phyloP scores from a whole-genome alignment of 2,797 vertebrate genomes.

The Echeneis naucrates region DNA sequence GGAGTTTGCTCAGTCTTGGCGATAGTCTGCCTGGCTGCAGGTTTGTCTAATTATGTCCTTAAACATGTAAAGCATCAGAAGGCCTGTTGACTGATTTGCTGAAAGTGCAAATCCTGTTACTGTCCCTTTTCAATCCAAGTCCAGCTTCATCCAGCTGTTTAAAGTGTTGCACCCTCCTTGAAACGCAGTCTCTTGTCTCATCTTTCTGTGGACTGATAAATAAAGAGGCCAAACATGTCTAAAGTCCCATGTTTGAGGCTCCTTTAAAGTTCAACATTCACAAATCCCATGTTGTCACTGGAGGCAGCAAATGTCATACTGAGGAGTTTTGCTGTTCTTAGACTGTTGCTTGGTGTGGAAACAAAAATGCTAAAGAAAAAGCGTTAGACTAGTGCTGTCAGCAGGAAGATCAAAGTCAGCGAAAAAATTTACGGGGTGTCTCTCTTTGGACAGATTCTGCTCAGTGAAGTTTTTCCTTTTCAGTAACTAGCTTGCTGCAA shows the following conservation, averaged over 20 bases:
- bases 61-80: conserved; percentile 13
- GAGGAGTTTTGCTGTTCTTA: conserved; percentile 2
- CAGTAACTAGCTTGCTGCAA: not conserved
- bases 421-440: not conserved
- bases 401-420: not conserved
- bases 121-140: not conserved
- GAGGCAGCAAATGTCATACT: not conserved
- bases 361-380: not conserved
- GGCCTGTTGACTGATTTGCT: conserved; percentile 6
- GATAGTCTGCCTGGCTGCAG: conserved; percentile 5
- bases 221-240: not conserved
- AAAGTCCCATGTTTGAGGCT: not conserved
- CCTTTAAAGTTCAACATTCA: not conserved
- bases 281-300: not conserved
- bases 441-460: not conserved
- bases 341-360: not conserved
- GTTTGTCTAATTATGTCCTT: conserved; percentile 29
- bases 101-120: not conserved
- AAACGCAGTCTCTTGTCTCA: not conserved
- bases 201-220: not conserved
- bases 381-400: not conserved
- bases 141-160: conserved; percentile 1
- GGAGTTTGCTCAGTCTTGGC: conserved; percentile 43
- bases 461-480: not conserved
- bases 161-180: not conserved